Base-by-base conservation (phyloP, 2,888 invertebrate species). In the Fissipunctia ypsillon region DNA sequence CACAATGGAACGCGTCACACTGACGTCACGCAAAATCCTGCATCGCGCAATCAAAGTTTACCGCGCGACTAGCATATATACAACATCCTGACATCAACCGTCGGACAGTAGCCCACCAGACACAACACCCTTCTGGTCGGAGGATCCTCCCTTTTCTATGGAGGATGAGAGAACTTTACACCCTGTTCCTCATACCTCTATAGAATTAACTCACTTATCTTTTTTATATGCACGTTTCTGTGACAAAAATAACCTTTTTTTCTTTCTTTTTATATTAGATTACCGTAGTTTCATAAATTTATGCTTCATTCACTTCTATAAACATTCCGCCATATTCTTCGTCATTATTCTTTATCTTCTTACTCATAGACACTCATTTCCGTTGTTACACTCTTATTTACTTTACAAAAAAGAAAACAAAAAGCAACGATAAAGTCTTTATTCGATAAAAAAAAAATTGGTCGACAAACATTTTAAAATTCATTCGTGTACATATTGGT, bases 291-390 rank as follows among this genome's bases (percentile, higher is more conserved):
- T 31, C 2, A 52, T 19, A 35, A 19, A 54, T 22, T 22, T 14
- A 25, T 14, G 12, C 2, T 35, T 25, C 2, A 4, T 66, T 31
- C 16, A 25, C n/a, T 19, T 31, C 45, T 31, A 1, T 25, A 14
- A 19, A 41, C 1, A 59, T 57, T 68, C 28, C 28, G 31, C 3
- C 1, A 25, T 7, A 16, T 14, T 48, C 43, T 69, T 56, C 16
- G 43, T 50, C n/a, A 43, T 50, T 25, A 4, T n/a, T 6, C 43
- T 31, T 64, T 75, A 75, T 75, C 76, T 54, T 16, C 14, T 68
- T 67, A 76, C 56, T 73, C 80, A 61, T 61, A 61, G 48, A 28
- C 12, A 52, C 22, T 67, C 67, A 64, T 81, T 81, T 78, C 81
- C 81, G 64, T 31, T 56, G 48, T 9, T 2, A 57, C 12, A 45